Conservation (phyloP, 1,140 invertebrate genomes). For the Drosophila yakuba region DNA sequence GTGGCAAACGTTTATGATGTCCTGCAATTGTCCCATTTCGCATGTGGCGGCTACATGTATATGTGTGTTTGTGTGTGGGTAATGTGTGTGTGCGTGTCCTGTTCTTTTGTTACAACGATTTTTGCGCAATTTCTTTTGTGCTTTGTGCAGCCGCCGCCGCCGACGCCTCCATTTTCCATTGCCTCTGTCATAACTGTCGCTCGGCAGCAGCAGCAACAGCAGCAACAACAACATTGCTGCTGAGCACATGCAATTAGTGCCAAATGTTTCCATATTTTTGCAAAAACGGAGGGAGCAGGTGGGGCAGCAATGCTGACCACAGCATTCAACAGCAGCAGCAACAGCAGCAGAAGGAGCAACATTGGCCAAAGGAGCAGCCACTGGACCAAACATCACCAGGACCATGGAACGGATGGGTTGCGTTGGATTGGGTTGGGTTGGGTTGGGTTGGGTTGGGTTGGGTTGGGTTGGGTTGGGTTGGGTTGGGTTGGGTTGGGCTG, state of each 20-base stretch:
- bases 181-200: slow-evolving; percentile 79
- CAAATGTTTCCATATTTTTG: slow-evolving; percentile 82
- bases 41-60: slow-evolving; percentile 13
- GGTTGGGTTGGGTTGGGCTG: no score
- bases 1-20: slow-evolving; percentile 73
- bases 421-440: no score
- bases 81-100: slow-evolving; percentile 44
- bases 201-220: slow-evolving; percentile 40
- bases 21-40: slow-evolving; percentile 74
- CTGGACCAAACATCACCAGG: slow-evolving; percentile 42
- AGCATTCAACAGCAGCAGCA: slow-evolving; percentile 49
- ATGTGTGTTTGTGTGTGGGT: slow-evolving; percentile 16
- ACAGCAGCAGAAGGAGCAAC: slow-evolving; percentile 19
- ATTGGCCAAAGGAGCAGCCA: slow-evolving; percentile 41
- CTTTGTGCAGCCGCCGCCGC: slow-evolving; percentile 57
- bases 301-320: slow-evolving; percentile 49
- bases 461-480: slow-evolving; percentile 7
- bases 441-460: background rate
- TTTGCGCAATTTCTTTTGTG: slow-evolving; percentile 82
- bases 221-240: slow-evolving; percentile 55
- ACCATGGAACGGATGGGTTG: slow-evolving; percentile 13
- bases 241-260: slow-evolving; percentile 82
- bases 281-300: slow-evolving; percentile 29
- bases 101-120: slow-evolving; percentile 80
- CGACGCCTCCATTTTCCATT: slow-evolving; percentile 44